Evolutionary conservation across 1,140 invertebrate genomes (phyloP), one percentile per base, ranked within the genome.

Genomic region (Telenomus remus): DNA sequence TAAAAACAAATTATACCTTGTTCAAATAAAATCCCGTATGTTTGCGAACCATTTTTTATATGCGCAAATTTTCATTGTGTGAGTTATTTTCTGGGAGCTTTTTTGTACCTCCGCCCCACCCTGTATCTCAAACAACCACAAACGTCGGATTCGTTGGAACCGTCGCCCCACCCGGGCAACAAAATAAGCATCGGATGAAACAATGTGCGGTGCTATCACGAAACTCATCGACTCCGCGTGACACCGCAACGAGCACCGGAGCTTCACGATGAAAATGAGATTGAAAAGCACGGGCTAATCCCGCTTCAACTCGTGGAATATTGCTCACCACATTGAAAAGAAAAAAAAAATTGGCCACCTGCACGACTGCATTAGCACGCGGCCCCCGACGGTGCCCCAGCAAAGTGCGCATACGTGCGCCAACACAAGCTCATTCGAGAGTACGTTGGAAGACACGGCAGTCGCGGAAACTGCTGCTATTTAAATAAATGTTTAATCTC

Each of bases 401-500:
- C 14, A 11, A 12, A 2, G n/a, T 13, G 57, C 56, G 49, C 65
- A 33, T 55, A 34, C 70, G 65, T 34, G 54, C 72, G 63, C 50
- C 56, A 53, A 76, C 27, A 44, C 64, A 48, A 60, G 49, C 50
- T 37, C 54, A 59, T 78, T 47, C 76, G 63, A 57, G 79, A 77
- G 46, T 65, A 76, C 70, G 70, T 59, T 27, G 19, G 46, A 76
- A 78, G 69, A 77, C 19, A 27, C 63, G 56, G 70, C 63, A 78
- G 77, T 75, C 77, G 77, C 72, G 75, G 75, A 84, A 83, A 81
- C 78, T 80, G 77, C 81, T 82, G 81, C 84, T 84, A 86, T 87
- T 88, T 84, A 85, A 86, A 88, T 87, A 84, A 88, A 88, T 88
- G 84, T 88, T 88, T 88, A 88, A 87, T 87, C 85, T 88, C 81